These are phyloP conservation scores for Adoxophyes honmai DNA, from an alignment of 1,140 invertebrate genomes.

Conservation along the genomic window DNA sequence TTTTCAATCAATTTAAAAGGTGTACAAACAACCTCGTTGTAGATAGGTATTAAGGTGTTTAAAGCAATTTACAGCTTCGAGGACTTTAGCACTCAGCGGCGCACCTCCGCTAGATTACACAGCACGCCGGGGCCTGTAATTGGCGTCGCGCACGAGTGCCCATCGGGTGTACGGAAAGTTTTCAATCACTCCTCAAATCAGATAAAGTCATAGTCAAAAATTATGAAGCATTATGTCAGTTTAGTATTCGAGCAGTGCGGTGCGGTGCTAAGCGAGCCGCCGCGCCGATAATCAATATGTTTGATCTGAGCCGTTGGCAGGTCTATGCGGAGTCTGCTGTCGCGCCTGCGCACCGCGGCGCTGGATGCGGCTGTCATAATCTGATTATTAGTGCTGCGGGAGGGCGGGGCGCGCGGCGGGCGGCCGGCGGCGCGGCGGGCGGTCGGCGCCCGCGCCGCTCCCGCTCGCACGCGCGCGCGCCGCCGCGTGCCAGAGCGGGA, in stretches of 20 bases:
- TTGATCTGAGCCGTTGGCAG: slow-evolving; percentile 22
- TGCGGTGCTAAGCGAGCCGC: slow-evolving; percentile 12
- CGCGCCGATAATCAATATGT: slow-evolving; percentile 19
- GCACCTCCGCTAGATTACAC: neutral
- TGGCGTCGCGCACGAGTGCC: slow-evolving; percentile 3
- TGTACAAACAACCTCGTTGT: slow-evolving; percentile 59
- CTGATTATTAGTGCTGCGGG: slow-evolving; percentile 71
- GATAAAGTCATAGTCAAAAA: slow-evolving; percentile 23
- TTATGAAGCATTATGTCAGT: slow-evolving; percentile 32
- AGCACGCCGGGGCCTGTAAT: neutral
- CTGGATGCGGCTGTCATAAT: slow-evolving; percentile 65
- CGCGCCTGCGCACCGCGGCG: slow-evolving; percentile 18
- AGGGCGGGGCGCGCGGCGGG: slow-evolving; percentile 72
- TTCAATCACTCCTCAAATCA: slow-evolving; percentile 16
- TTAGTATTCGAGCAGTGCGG: slow-evolving; percentile 12
- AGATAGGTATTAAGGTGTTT: slow-evolving; percentile 42
- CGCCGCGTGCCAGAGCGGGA: slow-evolving; percentile 27
- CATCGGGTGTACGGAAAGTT: slow-evolving; percentile 1
- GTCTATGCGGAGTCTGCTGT: neutral
- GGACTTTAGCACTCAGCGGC: slow-evolving; percentile 10
- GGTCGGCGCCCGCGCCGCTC: slow-evolving; percentile 66
- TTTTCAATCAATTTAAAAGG: slow-evolving; percentile 53
- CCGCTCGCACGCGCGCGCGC: slow-evolving; percentile 34
- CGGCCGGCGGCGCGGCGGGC: slow-evolving; percentile 64
- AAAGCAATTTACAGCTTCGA: slow-evolving; percentile 23